Evolutionary conservation across 2,113 vertebrate genomes (phyloP), one percentile per base, ranked within the genome.

Genomic region (Colaptes auratus): DNA sequence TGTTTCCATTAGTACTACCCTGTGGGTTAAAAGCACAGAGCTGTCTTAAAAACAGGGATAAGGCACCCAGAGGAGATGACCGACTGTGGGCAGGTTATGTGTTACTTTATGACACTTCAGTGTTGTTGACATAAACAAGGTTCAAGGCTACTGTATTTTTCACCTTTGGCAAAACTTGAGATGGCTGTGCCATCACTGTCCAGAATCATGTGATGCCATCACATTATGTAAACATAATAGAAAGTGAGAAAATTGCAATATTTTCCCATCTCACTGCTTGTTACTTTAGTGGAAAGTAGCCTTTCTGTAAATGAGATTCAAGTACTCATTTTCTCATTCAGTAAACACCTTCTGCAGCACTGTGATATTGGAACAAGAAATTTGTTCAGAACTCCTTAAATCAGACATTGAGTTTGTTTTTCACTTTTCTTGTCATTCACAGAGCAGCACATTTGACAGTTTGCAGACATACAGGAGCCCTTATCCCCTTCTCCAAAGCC

Each of bases 321-420:
- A 93, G 63, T 31, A 48, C 6, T 59, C n/a, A 27, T 91, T 90
- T 86, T 64, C 31, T 74, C 10, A 10, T 58, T 86, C 76, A 72
- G 58, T 86, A 94, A 91, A 92, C 42, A 71, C 36, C 36, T 95
- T 80, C 89, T 91, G 91, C 73, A 92, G 61, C 31, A 78, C 36
- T 64, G 33, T 81, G 93, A 87, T 88, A 89, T 33, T 42, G 53
- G 69, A 77, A 81, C 30, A 82, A 93, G 69, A 92, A 77, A 83
- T 93, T 89, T 88, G 10, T 80, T 81, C 64, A 44, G 48, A 88
- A 80, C 25, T 80, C 52, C 60, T 89, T 86, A 94, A 86, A 88
- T 71, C 72, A 92, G 79, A 58, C 82, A 81, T 65, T 6, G 60
- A 78, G 24, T 55, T 85, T 81, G 42, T 27, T 86, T 95, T 67